Conservation (phyloP, 2,888 invertebrate genomes). For the Blastobasis adustella region DNA sequence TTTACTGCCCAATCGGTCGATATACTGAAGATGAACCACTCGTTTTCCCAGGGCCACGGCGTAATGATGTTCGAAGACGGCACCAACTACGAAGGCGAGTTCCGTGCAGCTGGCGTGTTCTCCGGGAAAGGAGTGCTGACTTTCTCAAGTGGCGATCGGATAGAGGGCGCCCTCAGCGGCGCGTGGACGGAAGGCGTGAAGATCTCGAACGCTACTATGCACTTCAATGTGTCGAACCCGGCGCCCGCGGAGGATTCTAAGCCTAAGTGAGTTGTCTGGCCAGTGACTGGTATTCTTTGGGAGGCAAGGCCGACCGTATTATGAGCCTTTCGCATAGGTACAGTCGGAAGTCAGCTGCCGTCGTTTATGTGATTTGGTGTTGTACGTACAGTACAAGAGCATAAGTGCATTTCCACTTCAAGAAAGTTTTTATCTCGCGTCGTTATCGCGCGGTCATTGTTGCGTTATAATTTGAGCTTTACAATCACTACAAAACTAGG, state of each 20-base stretch:
- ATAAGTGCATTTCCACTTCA: too few relatives aligned
- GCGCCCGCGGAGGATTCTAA: slow-evolving; percentile 71
- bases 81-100: slow-evolving; percentile 92
- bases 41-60: slow-evolving; percentile 81
- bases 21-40: too few relatives aligned
- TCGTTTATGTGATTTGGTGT: too few relatives aligned
- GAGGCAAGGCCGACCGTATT: not conserved
- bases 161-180: slow-evolving; percentile 84
- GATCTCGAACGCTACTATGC: slow-evolving; percentile 82
- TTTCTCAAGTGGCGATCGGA: slow-evolving; percentile 83
- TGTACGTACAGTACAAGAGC: too few relatives aligned
- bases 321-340: too few relatives aligned
- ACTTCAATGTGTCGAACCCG: slow-evolving; percentile 76
- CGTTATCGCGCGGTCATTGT: too few relatives aligned
- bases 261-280: slow-evolving; percentile 65
- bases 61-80: slow-evolving; percentile 92
- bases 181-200: slow-evolving; percentile 86
- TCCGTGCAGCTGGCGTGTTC: slow-evolving; percentile 85
- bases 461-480: too few relatives aligned
- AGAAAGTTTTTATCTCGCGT: too few relatives aligned
- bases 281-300: not conserved
- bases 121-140: slow-evolving; percentile 87
- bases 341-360: too few relatives aligned
- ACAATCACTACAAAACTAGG: too few relatives aligned
- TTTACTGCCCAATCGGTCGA: too few relatives aligned